Evolutionary conservation across 2,797 vertebrate species (phyloP), one percentile per base, ranked within the genome.

Genomic region (Steatocranus sp.): DNA sequence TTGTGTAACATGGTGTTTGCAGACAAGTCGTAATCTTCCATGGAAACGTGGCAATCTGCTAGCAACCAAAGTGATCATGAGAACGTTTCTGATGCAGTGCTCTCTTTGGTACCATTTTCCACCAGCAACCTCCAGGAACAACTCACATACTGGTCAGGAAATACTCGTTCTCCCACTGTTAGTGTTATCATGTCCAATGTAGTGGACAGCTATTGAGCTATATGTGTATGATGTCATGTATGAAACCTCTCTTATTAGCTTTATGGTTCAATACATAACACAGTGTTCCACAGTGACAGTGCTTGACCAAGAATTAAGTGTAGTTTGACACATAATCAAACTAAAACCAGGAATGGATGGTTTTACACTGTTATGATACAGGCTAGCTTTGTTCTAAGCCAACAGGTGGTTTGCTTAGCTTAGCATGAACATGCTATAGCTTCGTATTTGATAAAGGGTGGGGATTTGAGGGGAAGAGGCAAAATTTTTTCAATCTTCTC

Each of bases 11-110:
- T 1, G 1, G 20, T 43, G 36, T 43, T 11, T 43, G 63, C 8
- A 68, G 36, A 43, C 63, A 68, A 43, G 36, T 23, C 0, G 5
- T 23, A 4, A 3, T 41, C 38, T 18, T 68, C 23, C 2, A 0
- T 43, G 8, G 8, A 68, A 68, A 68, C 63, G 10, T 17, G 1
- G 8, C 36, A 43, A 27, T 68, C 63, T 11, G 20, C 20, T 68
- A 25, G 14, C 14, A 43, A 43, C 36, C 63, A 68, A 68, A 43
- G 36, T 9, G 36, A 43, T 43, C 38, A 25, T 68, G 11, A 25
- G 14, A 41, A 68, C 8, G 5, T 68, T 17, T 43, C 36, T 25
- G 63, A 41, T 17, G 36, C 20, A 25, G 20, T 15, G 20, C 8
- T 10, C 63, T 43, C 14, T 41, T 68, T 66, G 34, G 36, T 23